These are phyloP conservation scores for Percina caprodes DNA, from an alignment of 2,113 vertebrate species.

Conservation along the genomic window DNA sequence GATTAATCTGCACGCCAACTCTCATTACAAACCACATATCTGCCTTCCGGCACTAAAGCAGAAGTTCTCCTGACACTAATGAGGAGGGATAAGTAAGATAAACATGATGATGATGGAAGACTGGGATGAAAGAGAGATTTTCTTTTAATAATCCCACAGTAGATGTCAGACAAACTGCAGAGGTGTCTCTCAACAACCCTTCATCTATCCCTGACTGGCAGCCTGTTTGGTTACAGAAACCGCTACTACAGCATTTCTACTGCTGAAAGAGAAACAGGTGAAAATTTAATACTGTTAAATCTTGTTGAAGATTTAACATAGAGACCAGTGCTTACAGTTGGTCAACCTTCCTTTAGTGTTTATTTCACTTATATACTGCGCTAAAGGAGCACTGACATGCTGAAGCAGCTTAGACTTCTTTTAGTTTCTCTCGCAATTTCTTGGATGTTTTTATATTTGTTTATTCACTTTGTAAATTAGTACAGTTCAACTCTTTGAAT, in stretches of 20 bases:
- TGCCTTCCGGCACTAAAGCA: conserved; percentile 48
- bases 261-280: not conserved
- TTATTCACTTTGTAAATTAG: not conserved
- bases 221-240: conserved; percentile 22
- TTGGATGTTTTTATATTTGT: not conserved
- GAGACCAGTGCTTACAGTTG: not conserved
- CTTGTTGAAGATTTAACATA: not conserved
- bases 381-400: not conserved
- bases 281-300: not conserved
- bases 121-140: conserved; percentile 10
- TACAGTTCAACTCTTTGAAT: not conserved
- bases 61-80: conserved; percentile 59
- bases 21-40: conserved; percentile 51
- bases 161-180: conserved; percentile 51
- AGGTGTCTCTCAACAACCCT: conserved; percentile 28
- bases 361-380: not conserved
- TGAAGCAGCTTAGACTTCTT: not conserved
- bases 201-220: not conserved
- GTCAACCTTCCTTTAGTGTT: not conserved
- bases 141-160: conserved; percentile 18
- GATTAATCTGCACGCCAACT: conserved; percentile 56
- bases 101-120: conserved; percentile 42
- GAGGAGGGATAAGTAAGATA: conserved; percentile 53
- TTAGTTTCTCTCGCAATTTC: not conserved
- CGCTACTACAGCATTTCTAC: not conserved